A percentile compares a stretch with the other conserved stretches of the same genome.
phyloP scores from a whole-genome alignment of 2,888 invertebrate species.

The Rhamnusium bicolor region DNA sequence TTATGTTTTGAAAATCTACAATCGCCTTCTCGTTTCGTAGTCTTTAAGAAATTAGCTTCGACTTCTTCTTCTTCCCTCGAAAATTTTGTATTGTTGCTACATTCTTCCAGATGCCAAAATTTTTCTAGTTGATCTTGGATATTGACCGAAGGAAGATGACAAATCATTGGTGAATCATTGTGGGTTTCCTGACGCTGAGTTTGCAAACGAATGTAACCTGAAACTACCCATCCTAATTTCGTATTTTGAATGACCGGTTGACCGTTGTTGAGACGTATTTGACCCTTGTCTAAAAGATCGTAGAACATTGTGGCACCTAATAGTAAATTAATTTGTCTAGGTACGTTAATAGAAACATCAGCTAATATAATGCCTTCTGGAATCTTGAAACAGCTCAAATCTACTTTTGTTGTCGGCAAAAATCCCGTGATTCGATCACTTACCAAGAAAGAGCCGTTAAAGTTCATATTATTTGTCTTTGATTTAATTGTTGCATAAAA shows the following conservation, averaged over 20 bases:
- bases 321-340: not conserved
- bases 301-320: not conserved
- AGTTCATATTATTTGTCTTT: not conserved
- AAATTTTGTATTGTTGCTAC: not conserved
- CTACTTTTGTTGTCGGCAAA: not conserved
- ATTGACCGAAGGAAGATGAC: no score
- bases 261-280: no score
- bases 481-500: not conserved
- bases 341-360: not conserved
- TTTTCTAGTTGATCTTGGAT: constrained; percentile 20
- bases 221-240: constrained; percentile 24
- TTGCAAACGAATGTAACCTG: not conserved
- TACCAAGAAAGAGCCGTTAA: not conserved
- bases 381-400: not conserved
- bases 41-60: constrained; percentile 2
- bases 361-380: constrained; percentile 20
- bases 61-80: not conserved
- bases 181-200: not conserved
- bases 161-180: not conserved
- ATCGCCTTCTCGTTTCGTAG: not conserved
- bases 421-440: constrained; percentile 2
- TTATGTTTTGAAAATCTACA: constrained; percentile 12
- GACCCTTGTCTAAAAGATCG: no score
- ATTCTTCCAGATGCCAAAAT: constrained; percentile 8
- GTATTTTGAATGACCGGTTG: not conserved